Conservation (phyloP, 2,888 invertebrate genomes). For the Pristionchus japonicus region DNA sequence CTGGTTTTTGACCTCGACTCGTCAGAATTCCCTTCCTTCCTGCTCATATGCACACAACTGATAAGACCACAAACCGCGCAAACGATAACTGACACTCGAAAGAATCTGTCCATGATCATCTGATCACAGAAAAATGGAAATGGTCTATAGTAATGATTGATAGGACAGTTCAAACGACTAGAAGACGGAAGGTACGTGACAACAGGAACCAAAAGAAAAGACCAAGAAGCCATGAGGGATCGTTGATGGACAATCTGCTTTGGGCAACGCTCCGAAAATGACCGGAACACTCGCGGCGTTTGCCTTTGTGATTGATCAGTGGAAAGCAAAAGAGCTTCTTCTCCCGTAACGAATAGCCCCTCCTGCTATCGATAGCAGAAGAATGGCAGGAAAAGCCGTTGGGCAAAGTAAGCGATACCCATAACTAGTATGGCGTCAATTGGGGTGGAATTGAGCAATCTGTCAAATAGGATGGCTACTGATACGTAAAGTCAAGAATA, state of each 20-base stretch:
- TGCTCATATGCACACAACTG: background rate
- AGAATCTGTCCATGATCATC: background rate
- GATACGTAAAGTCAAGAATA: too few relatives aligned
- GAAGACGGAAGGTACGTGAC: background rate
- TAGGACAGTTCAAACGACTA: background rate
- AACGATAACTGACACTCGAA: background rate
- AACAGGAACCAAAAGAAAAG: background rate
- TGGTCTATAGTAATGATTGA: background rate
- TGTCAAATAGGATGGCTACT: background rate
- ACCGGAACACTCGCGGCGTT: conserved; percentile 23
- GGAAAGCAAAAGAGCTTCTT: background rate
- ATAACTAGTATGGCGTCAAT: background rate
- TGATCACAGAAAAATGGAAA: background rate
- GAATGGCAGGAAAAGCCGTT: background rate
- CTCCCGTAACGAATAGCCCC: conserved; percentile 21
- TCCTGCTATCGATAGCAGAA: background rate
- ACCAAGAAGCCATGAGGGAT: background rate
- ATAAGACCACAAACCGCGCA: background rate
- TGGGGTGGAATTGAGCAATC: background rate
- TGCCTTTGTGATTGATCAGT: conserved; percentile 21
- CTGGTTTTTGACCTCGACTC: background rate
- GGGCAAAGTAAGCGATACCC: conserved; percentile 29
- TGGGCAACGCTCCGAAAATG: conserved; percentile 16
- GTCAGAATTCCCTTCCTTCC: background rate
- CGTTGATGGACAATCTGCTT: background rate